Evolutionary conservation across 2,113 vertebrate species (phyloP).

Genomic region (Cardinalis cardinalis): DNA sequence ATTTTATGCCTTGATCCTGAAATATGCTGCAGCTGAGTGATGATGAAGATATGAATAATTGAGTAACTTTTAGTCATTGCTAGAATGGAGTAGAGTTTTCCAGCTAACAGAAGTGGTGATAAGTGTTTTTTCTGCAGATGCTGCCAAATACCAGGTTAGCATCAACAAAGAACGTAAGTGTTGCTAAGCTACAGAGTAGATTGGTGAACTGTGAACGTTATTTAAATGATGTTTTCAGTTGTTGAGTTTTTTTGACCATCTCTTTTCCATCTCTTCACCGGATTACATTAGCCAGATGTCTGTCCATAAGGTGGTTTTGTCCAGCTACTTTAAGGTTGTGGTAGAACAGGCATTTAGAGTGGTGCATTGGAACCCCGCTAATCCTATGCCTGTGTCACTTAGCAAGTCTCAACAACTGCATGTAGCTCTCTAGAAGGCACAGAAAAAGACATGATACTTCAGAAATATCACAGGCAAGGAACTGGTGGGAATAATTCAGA

Average conservation of each 20-base stretch:
- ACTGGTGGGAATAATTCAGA: background rate
- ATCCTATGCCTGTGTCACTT: background rate
- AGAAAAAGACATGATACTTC: background rate
- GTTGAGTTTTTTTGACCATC: background rate
- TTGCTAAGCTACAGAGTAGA: constrained; percentile 5
- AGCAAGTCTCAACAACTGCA: background rate
- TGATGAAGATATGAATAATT: constrained; percentile 41
- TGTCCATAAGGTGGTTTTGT: background rate
- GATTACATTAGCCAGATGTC: background rate
- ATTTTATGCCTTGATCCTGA: constrained; percentile 21
- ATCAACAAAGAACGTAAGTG: background rate
- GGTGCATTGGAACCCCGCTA: background rate
- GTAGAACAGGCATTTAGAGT: background rate
- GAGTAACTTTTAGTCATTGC: constrained; percentile 13
- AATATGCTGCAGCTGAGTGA: background rate
- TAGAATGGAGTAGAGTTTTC: constrained; percentile 15
- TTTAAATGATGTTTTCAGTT: background rate
- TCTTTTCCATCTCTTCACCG: background rate
- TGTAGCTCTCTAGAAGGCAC: background rate
- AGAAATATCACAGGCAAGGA: background rate
- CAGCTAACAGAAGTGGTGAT: constrained; percentile 31
- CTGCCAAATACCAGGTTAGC: constrained; percentile 39
- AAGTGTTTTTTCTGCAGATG: constrained; percentile 47
- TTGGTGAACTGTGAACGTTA: background rate
- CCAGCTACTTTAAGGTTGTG: background rate